Percentiles rank a stretch among this genome's conserved stretches.
These are phyloP conservation scores for Spilogale gracilis DNA, from an alignment of 2,113 vertebrate species.

Conservation along the genomic window DNA sequence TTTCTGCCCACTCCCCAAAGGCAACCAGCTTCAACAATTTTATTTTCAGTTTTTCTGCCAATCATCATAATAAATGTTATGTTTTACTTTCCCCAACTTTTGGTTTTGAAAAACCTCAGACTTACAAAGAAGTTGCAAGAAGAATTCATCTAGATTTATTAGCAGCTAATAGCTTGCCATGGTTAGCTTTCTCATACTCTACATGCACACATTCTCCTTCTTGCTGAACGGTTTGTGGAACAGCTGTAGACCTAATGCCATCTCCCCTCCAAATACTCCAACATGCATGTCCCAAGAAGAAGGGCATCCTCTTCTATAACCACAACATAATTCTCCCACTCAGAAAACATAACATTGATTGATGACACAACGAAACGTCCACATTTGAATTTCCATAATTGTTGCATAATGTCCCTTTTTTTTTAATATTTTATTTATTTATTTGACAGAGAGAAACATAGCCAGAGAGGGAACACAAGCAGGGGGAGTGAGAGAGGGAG, in stretches of 20 bases:
- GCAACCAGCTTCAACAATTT: not conserved
- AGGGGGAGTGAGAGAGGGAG: too few species aligned
- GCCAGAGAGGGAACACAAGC: too few species aligned
- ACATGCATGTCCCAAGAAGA: not conserved
- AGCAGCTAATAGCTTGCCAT: not conserved
- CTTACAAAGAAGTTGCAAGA: not conserved
- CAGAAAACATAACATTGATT: not conserved
- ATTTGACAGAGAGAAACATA: too few species aligned
- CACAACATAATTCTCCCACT: constrained; percentile 9
- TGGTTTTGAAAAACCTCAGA: not conserved
- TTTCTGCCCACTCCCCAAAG: not conserved
- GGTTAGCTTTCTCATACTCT: not conserved
- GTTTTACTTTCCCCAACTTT: constrained; percentile 2
- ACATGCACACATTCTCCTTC: not conserved
- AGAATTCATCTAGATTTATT: not conserved
- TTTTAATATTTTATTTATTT: too few species aligned
- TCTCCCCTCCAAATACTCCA: not conserved
- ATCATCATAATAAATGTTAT: not conserved
- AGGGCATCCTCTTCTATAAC: not conserved
- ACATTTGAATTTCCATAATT: not conserved
- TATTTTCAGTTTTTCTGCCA: constrained; percentile 13
- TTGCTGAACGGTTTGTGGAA: not conserved
- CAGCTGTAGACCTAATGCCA: not conserved
- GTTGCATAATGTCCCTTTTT: not conserved
- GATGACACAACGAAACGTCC: not conserved